Base-by-base conservation (phyloP, 2,888 invertebrate species). In the Heliconius cydno region DNA sequence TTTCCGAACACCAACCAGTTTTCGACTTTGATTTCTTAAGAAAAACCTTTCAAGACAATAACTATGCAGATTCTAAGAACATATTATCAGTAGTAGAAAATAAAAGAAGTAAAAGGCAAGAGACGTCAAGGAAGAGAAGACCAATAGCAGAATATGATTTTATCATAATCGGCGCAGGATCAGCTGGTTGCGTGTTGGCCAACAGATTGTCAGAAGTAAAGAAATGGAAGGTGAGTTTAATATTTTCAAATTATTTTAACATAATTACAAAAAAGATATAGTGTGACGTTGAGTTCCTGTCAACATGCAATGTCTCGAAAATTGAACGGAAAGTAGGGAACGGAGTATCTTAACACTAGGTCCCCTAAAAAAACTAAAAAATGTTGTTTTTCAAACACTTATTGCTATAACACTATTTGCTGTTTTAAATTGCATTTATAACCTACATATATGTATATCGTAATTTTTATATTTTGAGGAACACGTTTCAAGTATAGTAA, bases 121-220 rank as follows among this genome's bases (percentile, higher is more conserved):
- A 60, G 25, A 72, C 77, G 6, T 87, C 90, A 67, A 89, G 82
- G 67, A 92, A 87, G 81, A 90, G 92, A 38, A 80, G 80, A 57
- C 87, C 88, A 2, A 81, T 84, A 6, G 92, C 94, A 82, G 92
- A 94, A 72, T 96, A 91, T 86, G 96, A 96, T 85, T 97, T 96
- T 83, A 96, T 96, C 78, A 91, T 96, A 76, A 95, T 97, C 63
- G 97, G 97, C 28, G 97, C 96, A 1, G 97, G 97, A 1, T 96
- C 96, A 6, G 96, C 96, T 1, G 97, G 97, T 0, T 96, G 97
- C 87, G 96, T 97, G 46, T 86, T 97, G 52, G 97, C 97, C 0
- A 97, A 96, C 89, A 92, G 97, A 25, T 89, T 97, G 1, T 95
- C 96, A 2, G 96, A 96, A 92, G 92, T 96, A 1, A 93, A 95